Evolutionary conservation across 2,113 vertebrate species (phyloP).

Genomic region (Atractosteus spatula): DNA sequence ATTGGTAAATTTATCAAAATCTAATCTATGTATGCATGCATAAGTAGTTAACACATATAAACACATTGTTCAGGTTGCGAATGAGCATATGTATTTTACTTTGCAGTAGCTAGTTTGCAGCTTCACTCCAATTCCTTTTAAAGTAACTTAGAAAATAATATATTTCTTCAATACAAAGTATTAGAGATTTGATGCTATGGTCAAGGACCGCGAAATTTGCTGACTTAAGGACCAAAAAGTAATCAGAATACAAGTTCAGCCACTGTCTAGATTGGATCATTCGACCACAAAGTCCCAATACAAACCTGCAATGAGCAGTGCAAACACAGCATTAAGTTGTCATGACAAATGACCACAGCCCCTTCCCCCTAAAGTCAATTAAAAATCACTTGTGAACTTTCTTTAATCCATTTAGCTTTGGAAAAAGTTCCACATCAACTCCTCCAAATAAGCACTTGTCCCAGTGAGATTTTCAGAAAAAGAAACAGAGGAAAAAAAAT

Average conservation of each 20-base stretch:
- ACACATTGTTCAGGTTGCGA: too few relatives aligned
- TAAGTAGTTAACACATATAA: too few relatives aligned
- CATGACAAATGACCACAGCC: conserved; percentile 31
- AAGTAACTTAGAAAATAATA: too few relatives aligned
- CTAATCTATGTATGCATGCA: too few relatives aligned
- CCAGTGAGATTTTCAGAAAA: not conserved
- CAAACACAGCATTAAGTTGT: conserved; percentile 32
- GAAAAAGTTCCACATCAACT: conserved; percentile 15
- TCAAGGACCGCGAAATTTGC: not conserved
- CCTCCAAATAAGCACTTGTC: conserved; percentile 8
- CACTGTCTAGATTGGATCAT: conserved; percentile 22
- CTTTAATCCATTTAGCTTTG: conserved; percentile 17
- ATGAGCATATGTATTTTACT: too few relatives aligned
- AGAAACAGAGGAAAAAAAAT: too few relatives aligned
- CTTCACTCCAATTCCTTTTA: too few relatives aligned
- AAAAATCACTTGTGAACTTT: conserved; percentile 25
- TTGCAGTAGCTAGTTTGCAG: too few relatives aligned
- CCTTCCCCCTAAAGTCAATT: conserved; percentile 22
- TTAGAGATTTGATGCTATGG: not conserved
- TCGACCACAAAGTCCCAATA: not conserved
- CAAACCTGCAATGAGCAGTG: conserved; percentile 14
- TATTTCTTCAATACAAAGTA: not conserved
- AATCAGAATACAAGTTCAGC: conserved; percentile 8
- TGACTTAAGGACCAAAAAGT: conserved; percentile 15
- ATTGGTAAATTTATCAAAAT: too few relatives aligned